Evolutionary conservation across 2,888 invertebrate species (phyloP).

Genomic region (Volucella zonaria): DNA sequence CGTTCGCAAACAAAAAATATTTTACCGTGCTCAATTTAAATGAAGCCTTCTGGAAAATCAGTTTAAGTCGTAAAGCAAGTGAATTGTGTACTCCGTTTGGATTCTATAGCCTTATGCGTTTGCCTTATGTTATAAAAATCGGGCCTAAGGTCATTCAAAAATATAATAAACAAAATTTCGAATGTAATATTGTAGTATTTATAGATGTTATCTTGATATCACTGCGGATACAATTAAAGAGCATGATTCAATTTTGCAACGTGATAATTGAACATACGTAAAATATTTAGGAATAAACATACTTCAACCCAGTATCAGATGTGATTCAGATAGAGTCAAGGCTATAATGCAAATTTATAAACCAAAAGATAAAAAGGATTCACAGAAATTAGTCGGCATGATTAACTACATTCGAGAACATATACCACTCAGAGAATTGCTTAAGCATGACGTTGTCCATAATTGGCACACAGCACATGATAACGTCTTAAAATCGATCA

Average conservation of each 20-base stretch:
- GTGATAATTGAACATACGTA: constrained; percentile 69
- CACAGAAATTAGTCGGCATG: constrained; percentile 72
- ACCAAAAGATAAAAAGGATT: constrained; percentile 21
- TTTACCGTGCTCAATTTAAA: too few species aligned
- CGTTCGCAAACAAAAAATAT: too few species aligned
- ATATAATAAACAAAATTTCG: not conserved
- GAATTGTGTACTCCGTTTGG: too few species aligned
- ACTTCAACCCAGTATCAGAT: constrained; percentile 68
- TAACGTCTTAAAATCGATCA: constrained; percentile 50
- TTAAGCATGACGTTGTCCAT: constrained; percentile 56
- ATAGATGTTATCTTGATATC: constrained; percentile 76
- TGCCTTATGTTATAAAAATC: constrained; percentile 77
- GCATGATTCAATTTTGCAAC: constrained; percentile 62
- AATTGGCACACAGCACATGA: constrained; percentile 62
- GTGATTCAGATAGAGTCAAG: constrained; percentile 64
- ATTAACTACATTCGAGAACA: too few species aligned
- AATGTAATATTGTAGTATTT: constrained; percentile 77
- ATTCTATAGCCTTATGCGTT: not conserved
- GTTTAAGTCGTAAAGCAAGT: too few species aligned
- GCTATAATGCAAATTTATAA: too few species aligned
- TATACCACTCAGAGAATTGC: constrained; percentile 50
- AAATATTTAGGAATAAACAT: constrained; percentile 77
- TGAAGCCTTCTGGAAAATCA: too few species aligned
- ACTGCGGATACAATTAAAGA: constrained; percentile 60
- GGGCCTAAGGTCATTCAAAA: constrained; percentile 78